Conservation (phyloP, 2,888 invertebrate genomes). For the Oscheius onirici region DNA sequence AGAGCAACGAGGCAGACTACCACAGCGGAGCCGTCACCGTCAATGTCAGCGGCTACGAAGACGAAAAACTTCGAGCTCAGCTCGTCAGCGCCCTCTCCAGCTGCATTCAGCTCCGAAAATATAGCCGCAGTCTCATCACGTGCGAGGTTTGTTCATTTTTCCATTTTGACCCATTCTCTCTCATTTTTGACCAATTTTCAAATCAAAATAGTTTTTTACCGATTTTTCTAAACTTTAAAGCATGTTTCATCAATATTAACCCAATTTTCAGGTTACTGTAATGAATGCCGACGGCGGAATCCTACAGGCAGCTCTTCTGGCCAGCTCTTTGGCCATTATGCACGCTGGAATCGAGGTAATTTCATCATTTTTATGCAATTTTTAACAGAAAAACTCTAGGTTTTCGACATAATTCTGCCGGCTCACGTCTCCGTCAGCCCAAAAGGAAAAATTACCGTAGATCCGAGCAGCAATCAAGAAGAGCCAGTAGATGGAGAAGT, state of each 20-base stretch:
- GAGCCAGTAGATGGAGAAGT: background rate
- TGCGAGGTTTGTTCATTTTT: conserved; percentile 37
- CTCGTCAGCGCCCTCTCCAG: conserved; percentile 43
- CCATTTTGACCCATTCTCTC: background rate
- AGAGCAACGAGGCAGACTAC: conserved; percentile 28
- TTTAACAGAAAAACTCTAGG: too few relatives aligned
- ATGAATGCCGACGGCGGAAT: conserved; percentile 53
- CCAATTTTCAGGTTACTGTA: conserved; percentile 41
- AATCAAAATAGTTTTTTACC: too few relatives aligned
- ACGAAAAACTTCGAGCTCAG: conserved; percentile 41
- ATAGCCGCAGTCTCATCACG: conserved; percentile 50
- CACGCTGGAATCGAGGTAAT: conserved; percentile 56
- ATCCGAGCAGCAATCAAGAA: conserved; percentile 4
- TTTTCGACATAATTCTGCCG: conserved; percentile 26
- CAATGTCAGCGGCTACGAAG: conserved; percentile 24
- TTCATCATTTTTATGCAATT: too few relatives aligned
- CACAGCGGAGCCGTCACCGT: conserved; percentile 29
- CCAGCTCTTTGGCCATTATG: conserved; percentile 48
- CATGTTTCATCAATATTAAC: too few relatives aligned
- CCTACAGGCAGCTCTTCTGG: conserved; percentile 41
- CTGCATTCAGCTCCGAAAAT: conserved; percentile 46
- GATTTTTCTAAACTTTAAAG: too few relatives aligned
- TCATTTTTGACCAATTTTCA: background rate
- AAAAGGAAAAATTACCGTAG: background rate
- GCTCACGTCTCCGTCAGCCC: conserved; percentile 6